These are phyloP conservation scores for Calliphora vomitoria DNA, from an alignment of 2,888 invertebrate species.

Conservation along the genomic window DNA sequence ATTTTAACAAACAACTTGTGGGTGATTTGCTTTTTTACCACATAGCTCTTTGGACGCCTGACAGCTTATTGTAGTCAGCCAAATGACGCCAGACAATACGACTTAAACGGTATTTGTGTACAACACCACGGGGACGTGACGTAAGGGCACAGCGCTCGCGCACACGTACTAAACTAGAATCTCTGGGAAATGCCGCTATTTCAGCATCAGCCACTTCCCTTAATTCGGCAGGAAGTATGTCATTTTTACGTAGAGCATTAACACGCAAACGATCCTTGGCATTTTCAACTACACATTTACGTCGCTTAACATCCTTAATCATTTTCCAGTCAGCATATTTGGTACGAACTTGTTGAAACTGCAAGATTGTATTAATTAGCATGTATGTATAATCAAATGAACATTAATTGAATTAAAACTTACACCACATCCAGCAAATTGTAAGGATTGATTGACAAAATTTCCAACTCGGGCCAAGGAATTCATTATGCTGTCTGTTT, in stretches of 20 bases:
- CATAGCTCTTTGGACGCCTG: conserved; percentile 97
- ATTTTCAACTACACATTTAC: conserved; percentile 90
- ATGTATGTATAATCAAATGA: neutral
- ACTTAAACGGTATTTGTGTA: conserved; percentile 93
- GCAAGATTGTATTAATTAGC: conserved; percentile 68
- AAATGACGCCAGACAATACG: conserved; percentile 95
- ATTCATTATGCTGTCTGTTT: conserved; percentile 76
- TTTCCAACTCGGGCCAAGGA: conserved; percentile 77
- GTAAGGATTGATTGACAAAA: conserved; percentile 79
- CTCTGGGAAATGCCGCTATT: conserved; percentile 91
- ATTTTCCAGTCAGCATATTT: conserved; percentile 94
- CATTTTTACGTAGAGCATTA: conserved; percentile 93
- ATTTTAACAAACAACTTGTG: conserved; percentile 9
- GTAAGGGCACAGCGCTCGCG: conserved; percentile 94
- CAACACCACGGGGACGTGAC: conserved; percentile 92
- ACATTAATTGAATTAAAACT: conserved; percentile 54
- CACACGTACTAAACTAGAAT: conserved; percentile 88
- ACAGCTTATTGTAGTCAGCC: conserved; percentile 96
- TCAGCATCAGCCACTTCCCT: conserved; percentile 92
- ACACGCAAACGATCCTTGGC: conserved; percentile 92
- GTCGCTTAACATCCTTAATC: conserved; percentile 93
- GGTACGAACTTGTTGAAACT: conserved; percentile 90
- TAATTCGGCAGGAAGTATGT: conserved; percentile 92
- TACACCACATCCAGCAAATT: conserved; percentile 81
- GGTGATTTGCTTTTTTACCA: conserved; percentile 87